Evolutionary conservation across 2,888 invertebrate species (phyloP).

Genomic region (Barypeithes pellucidus): DNA sequence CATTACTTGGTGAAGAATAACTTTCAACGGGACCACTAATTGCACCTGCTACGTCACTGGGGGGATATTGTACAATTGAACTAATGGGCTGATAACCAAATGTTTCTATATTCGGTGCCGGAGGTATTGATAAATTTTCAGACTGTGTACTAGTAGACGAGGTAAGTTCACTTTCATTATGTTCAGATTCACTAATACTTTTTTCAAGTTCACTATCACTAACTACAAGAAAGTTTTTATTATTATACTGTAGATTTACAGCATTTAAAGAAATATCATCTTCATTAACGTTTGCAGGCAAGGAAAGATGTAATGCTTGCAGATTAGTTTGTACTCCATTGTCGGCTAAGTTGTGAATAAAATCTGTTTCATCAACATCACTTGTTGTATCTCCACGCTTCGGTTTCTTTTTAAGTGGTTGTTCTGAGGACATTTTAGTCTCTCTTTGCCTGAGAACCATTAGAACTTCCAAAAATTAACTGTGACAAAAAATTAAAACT

Average conservation of each 20-base stretch:
- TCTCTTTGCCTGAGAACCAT: constrained; percentile 80
- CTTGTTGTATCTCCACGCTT: constrained; percentile 77
- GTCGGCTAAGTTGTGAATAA: constrained; percentile 72
- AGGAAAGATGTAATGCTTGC: constrained; percentile 65
- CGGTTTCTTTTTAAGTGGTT: constrained; percentile 89
- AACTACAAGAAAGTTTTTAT: constrained; percentile 57
- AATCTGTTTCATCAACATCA: constrained; percentile 74
- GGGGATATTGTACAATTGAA: constrained; percentile 44
- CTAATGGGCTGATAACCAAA: constrained; percentile 42
- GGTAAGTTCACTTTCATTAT: constrained; percentile 52
- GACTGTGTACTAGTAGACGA: constrained; percentile 50
- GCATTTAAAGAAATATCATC: constrained; percentile 64
- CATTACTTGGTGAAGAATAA: constrained; percentile 32
- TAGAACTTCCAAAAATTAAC: constrained; percentile 61
- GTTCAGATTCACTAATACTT: constrained; percentile 55
- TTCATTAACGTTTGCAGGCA: constrained; percentile 65
- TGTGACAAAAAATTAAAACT: constrained; percentile 8
- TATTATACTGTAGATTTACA: constrained; percentile 61
- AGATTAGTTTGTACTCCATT: constrained; percentile 65
- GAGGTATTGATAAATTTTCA: constrained; percentile 57
- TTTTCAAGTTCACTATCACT: constrained; percentile 55
- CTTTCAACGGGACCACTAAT: constrained; percentile 28
- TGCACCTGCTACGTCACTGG: constrained; percentile 21
- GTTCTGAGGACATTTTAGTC: constrained; percentile 81
- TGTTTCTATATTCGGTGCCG: constrained; percentile 61